Evolutionary conservation across 2,113 vertebrate genomes (phyloP), one percentile per base, ranked within the genome.

Genomic region (Chloropsis cyanopogon): DNA sequence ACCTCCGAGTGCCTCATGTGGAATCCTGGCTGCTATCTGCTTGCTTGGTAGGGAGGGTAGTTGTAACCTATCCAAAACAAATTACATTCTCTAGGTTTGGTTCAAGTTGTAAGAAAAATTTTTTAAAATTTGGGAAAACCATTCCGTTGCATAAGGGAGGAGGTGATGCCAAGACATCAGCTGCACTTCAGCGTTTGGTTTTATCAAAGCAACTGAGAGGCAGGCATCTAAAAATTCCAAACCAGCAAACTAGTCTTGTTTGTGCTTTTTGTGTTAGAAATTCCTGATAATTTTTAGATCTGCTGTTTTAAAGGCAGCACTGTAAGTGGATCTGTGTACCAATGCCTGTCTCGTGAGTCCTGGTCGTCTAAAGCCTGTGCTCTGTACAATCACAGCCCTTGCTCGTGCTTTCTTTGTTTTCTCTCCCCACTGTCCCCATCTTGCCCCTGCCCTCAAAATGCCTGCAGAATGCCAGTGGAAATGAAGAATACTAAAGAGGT

Each of bases 1-100:
- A 24, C 29, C 37, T 12, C 4, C 0, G 10, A 37, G 68, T 28
- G n/a, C 47, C 50, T 59, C 3, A 1, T 4, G 2, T 6, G 1
- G 41, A 63, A 11, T 25, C 18, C 28, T 37, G 31, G 23, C 28
- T 81, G 7, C 60, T 57, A 10, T 42, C 63, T 80, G 28, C 72
- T 69, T 20, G 5, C 33, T 69, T 42, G 20, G 23, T 50, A 54
- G 42, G 50, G 59, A 53, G 52, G 53, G 37, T 29, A 60, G 68
- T 23, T 54, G 29, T 68, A n/a, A 47, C 6, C 3, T n/a, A 31
- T 35, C 33, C 6, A 23, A 72, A 71, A 35, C 8, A 6, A 35
- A 10, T 10, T 6, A 4, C 15, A n/a, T 68, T 79, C 24, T 85
- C 37, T 59, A 37, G 16, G 9, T 63, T 77, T 78, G 11, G 21